Percentiles rank a stretch among this genome's conserved stretches.
Evolutionary conservation across 2,113 vertebrate species (phyloP).

Genomic region (Alexandromys fortis): DNA sequence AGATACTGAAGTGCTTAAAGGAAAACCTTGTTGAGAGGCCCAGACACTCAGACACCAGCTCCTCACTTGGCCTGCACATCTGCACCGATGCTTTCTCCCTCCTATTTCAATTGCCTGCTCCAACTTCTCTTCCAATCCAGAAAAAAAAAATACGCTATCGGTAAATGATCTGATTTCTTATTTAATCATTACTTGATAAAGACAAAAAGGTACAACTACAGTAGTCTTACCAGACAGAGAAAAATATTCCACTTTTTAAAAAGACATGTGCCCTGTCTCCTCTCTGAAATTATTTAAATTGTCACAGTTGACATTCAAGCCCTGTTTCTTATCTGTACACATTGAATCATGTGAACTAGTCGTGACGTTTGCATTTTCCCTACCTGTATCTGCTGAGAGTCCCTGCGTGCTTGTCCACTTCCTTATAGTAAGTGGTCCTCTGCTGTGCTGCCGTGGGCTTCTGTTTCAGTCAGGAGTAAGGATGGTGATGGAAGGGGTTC

Average conservation of each 20-base stretch:
- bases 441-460: constrained; percentile 71
- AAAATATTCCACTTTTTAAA: constrained; percentile 25
- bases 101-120: background rate
- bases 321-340: background rate
- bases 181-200: constrained; percentile 54
- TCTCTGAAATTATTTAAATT: constrained; percentile 19
- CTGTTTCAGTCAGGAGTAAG: constrained; percentile 71
- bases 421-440: constrained; percentile 76
- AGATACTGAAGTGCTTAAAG: background rate
- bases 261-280: constrained; percentile 14
- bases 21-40: background rate
- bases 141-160: background rate
- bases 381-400: constrained; percentile 85
- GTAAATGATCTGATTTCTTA: constrained; percentile 47
- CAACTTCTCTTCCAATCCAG: constrained; percentile 1
- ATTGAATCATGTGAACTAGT: background rate
- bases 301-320: background rate
- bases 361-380: constrained; percentile 65
- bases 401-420: constrained; percentile 80
- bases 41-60: background rate
- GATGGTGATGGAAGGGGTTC: constrained; percentile 69
- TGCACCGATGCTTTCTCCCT: background rate
- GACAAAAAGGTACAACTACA: constrained; percentile 65
- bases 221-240: constrained; percentile 35
- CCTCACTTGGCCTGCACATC: background rate